Conservation (phyloP, 2,888 invertebrate species). For the Thera obeliscata region DNA sequence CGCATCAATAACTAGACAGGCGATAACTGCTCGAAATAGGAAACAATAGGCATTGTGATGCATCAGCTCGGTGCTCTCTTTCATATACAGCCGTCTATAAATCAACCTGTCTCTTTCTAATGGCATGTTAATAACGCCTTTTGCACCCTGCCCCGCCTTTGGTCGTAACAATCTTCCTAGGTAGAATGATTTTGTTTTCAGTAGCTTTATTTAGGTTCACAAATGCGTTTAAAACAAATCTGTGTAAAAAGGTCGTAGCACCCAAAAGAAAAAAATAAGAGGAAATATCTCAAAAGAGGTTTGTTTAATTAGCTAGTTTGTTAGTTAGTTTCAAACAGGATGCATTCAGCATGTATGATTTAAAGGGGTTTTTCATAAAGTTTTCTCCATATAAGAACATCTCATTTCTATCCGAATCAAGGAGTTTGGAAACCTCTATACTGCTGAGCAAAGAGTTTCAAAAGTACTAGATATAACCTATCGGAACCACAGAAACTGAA, state of each 20-base stretch:
- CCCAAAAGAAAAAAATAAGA: background rate
- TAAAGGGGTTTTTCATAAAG: no score
- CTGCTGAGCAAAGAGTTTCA: no score
- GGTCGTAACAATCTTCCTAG: background rate
- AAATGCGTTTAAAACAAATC: no score
- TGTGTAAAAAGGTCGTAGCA: background rate
- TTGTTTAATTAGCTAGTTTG: no score
- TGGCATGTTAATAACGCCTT: slow-evolving; percentile 20
- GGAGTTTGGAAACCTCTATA: no score
- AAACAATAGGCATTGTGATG: slow-evolving; percentile 29
- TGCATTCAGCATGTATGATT: no score
- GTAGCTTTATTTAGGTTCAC: background rate
- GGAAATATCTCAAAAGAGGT: no score
- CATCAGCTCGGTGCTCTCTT: slow-evolving; percentile 15
- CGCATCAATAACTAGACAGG: slow-evolving; percentile 28
- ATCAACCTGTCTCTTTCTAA: slow-evolving; percentile 18
- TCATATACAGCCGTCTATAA: background rate
- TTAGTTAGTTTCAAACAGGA: no score
- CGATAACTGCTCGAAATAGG: slow-evolving; percentile 16
- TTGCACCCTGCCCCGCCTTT: slow-evolving; percentile 16
- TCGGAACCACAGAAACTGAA: background rate
- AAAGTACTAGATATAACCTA: background rate
- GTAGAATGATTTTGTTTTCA: background rate
- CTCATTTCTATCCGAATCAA: no score
- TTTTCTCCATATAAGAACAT: no score